A percentile compares a stretch with the other conserved stretches of the same genome.
Conservation (phyloP, 2,888 invertebrate genomes). For the Amitus sp. region DNA sequence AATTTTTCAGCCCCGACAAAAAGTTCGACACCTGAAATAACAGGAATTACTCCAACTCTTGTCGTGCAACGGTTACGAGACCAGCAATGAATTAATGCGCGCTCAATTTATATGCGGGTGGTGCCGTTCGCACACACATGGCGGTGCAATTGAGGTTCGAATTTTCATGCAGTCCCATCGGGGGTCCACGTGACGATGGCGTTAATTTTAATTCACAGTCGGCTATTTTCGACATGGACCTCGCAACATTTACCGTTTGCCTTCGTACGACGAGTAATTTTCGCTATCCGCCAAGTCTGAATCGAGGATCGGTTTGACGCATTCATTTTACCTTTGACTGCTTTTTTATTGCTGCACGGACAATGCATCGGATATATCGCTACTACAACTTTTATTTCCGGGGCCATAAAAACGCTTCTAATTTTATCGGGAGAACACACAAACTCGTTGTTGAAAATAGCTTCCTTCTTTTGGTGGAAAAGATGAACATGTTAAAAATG, state of each 20-base stretch:
- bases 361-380: neutral
- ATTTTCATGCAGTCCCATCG: slow-evolving; percentile 4
- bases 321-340: slow-evolving; percentile 5
- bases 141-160: neutral
- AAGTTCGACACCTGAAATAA: neutral
- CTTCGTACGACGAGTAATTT: slow-evolving; percentile 2
- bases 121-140: slow-evolving; percentile 5
- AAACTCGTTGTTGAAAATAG: too few relatives aligned
- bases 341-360: slow-evolving; percentile 8
- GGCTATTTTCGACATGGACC: slow-evolving; percentile 8
- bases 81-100: slow-evolving; percentile 7
- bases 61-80: slow-evolving; percentile 3
- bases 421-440: neutral
- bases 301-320: slow-evolving; percentile 1
- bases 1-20: neutral
- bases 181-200: slow-evolving; percentile 9
- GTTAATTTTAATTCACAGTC: slow-evolving; percentile 9
- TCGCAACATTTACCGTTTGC: neutral
- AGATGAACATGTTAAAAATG: too few relatives aligned
- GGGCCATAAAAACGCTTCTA: neutral
- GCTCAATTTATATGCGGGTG: slow-evolving; percentile 4
- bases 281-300: slow-evolving; percentile 1
- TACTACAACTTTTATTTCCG: neutral
- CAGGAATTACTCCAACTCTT: neutral
- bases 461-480: too few relatives aligned